A percentile compares a stretch with the other conserved stretches of the same genome.
These are phyloP conservation scores for Lochmaea crataegi DNA, from an alignment of 2,888 invertebrate genomes.

Conservation along the genomic window DNA sequence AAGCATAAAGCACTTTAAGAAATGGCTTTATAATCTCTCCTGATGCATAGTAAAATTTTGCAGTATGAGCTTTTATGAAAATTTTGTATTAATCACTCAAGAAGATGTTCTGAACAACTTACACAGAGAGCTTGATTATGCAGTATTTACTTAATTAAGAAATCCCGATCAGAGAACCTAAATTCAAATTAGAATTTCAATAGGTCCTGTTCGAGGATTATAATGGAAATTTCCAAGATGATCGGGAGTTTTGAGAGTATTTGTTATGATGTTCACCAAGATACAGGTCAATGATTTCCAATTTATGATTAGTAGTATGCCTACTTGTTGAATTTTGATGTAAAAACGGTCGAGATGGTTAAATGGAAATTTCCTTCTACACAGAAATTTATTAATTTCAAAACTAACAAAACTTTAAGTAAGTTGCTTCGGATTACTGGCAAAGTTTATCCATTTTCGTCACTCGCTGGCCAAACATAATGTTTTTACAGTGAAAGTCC, in stretches of 20 bases:
- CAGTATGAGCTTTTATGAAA: constrained; percentile 22
- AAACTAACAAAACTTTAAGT: not conserved
- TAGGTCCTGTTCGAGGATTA: constrained; percentile 18
- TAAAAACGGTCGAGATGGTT: not conserved
- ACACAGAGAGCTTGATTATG: constrained; percentile 33
- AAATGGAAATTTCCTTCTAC: not conserved
- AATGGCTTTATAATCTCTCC: constrained; percentile 19
- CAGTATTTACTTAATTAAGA: constrained; percentile 39
- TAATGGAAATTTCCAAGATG: constrained; percentile 31
- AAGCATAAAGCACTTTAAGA: constrained; percentile 19
- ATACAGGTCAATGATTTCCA: constrained; percentile 19
- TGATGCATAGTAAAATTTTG: constrained; percentile 22
- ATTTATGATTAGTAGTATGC: not conserved
- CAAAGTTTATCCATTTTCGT: no score
- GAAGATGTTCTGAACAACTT: constrained; percentile 11
- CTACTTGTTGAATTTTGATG: constrained; percentile 13
- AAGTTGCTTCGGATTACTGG: no score
- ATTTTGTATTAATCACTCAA: constrained; percentile 20
- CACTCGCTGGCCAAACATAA: no score
- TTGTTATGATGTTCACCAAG: constrained; percentile 23
- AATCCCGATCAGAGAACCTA: constrained; percentile 31
- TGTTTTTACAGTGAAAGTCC: no score
- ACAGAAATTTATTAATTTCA: not conserved
- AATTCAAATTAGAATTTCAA: constrained; percentile 33
- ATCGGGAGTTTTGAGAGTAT: constrained; percentile 26